Conservation (phyloP, 2,113 vertebrate genomes). For the Desmodus rotundus region DNA sequence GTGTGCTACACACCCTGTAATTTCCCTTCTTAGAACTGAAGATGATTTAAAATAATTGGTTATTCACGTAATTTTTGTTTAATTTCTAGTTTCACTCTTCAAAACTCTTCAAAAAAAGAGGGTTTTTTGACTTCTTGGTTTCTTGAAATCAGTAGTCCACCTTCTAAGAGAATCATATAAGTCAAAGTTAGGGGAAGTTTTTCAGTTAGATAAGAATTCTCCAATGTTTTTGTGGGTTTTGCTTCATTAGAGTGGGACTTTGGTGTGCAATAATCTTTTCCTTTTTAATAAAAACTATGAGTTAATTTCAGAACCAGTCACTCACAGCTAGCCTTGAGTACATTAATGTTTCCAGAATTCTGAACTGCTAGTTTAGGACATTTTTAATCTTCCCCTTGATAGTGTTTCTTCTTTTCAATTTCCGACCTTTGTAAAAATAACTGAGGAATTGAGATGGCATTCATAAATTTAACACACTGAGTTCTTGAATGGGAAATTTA, state of each 20-base stretch:
- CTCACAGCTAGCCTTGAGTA: not conserved
- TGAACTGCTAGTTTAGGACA: not conserved
- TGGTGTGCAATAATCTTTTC: not conserved
- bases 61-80: not conserved
- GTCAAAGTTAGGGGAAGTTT: not conserved
- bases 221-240: not conserved
- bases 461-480: not conserved
- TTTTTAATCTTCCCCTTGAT: not conserved
- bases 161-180: not conserved
- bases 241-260: not conserved
- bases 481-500: not conserved
- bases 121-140: not conserved
- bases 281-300: not conserved
- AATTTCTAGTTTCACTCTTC: not conserved
- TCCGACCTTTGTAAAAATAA: not conserved
- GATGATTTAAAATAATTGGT: slow-evolving; percentile 9
- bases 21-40: not conserved
- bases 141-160: not conserved
- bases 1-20: not conserved
- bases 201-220: not conserved
- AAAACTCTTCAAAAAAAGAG: too few relatives aligned
- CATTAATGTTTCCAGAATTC: not conserved
- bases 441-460: not conserved
- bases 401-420: not conserved
- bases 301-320: not conserved